Percentiles rank a stretch among this genome's conserved stretches.
Evolutionary conservation across 2,888 invertebrate genomes (phyloP).

Genomic region (Rhabditophanes sp.): DNA sequence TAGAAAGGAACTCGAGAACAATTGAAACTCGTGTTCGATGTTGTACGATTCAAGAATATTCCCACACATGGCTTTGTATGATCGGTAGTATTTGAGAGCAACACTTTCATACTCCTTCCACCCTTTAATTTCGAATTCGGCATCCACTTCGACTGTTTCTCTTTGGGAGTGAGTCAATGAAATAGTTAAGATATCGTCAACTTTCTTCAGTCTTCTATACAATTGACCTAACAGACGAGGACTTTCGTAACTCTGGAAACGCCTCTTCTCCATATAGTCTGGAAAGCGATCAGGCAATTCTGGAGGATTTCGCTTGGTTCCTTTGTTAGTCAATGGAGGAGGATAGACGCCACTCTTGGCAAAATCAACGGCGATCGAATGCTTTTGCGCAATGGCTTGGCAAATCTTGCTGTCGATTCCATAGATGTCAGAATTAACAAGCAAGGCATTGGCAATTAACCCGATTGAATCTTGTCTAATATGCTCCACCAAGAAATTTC

Average conservation of each 20-base stretch:
- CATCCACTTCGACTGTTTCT: slow-evolving; percentile 2
- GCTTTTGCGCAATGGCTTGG: slow-evolving; percentile 26
- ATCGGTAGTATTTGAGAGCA: slow-evolving; percentile 5
- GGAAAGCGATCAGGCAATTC: slow-evolving; percentile 9
- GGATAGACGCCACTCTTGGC: slow-evolving; percentile 36
- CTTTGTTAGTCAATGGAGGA: slow-evolving; percentile 5
- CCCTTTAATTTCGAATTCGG: slow-evolving; percentile 8
- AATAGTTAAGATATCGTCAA: not conserved
- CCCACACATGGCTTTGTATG: slow-evolving; percentile 3
- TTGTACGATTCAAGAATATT: slow-evolving; percentile 23
- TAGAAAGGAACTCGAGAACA: slow-evolving; percentile 23
- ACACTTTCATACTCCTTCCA: slow-evolving; percentile 8
- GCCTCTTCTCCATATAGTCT: slow-evolving; percentile 16
- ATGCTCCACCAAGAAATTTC: slow-evolving; percentile 41
- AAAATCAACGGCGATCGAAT: slow-evolving; percentile 37
- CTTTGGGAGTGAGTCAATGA: not conserved
- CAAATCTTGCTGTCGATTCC: slow-evolving; percentile 22
- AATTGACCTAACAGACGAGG: slow-evolving; percentile 21
- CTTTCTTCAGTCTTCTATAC: slow-evolving; percentile 4
- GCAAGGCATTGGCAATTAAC: slow-evolving; percentile 33
- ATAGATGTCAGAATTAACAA: slow-evolving; percentile 38
- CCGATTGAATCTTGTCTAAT: slow-evolving; percentile 40
- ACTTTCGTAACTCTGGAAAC: slow-evolving; percentile 20
- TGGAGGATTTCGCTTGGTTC: slow-evolving; percentile 9
- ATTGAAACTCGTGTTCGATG: slow-evolving; percentile 22